Evolutionary conservation across 2,888 invertebrate species (phyloP).

Genomic region (Drepanosiphum platanoidis): DNA sequence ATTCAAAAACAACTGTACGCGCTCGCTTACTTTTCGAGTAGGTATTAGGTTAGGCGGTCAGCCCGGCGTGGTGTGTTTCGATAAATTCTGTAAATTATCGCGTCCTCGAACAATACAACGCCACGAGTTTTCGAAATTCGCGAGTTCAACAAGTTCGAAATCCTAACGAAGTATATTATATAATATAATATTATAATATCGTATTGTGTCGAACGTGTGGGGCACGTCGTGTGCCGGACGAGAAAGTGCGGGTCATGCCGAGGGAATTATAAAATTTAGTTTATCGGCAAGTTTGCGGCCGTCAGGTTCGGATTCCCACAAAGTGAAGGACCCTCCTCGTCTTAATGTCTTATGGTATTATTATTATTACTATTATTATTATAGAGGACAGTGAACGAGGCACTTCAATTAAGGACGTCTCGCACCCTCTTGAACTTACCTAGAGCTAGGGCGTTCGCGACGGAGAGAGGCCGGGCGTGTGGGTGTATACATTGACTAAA

Average conservation of each 20-base stretch:
- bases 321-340: conserved; percentile 53
- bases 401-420: conserved; percentile 60
- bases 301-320: conserved; percentile 61
- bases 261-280: conserved; percentile 61
- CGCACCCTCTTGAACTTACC: conserved; percentile 51
- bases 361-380: too few relatives aligned
- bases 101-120: too few relatives aligned
- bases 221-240: neutral
- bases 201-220: neutral
- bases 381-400: conserved; percentile 59
- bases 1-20: too few relatives aligned
- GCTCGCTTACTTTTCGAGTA: too few relatives aligned
- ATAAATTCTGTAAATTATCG: too few relatives aligned
- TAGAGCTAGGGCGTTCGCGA: neutral
- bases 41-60: too few relatives aligned
- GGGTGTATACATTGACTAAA: conserved; percentile 58
- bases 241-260: conserved; percentile 29
- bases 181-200: too few relatives aligned
- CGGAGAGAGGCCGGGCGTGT: neutral
- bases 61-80: too few relatives aligned
- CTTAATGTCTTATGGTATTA: conserved; percentile 57
- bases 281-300: conserved; percentile 61
- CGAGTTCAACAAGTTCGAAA: conserved; percentile 16
- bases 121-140: too few relatives aligned
- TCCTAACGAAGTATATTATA: conserved; percentile 52